These are phyloP conservation scores for Hyposoter didymator DNA, from an alignment of 2,888 invertebrate genomes.

Conservation along the genomic window DNA sequence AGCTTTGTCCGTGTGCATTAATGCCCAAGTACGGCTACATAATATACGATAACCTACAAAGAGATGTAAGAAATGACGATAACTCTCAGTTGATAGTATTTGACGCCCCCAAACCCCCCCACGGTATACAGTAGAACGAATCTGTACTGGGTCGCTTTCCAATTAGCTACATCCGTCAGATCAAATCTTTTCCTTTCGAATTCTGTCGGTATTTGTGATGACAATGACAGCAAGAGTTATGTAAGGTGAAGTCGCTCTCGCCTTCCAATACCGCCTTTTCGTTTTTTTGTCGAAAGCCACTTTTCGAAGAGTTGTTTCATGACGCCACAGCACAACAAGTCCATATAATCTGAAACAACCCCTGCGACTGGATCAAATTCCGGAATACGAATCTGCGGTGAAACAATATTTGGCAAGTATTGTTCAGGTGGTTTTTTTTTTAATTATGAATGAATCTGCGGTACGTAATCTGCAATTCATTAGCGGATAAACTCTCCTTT, in stretches of 20 bases:
- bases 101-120: constrained; percentile 9
- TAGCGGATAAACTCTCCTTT: constrained; percentile 60
- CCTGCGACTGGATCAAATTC: constrained; percentile 39
- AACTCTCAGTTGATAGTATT: constrained; percentile 35
- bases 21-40: constrained; percentile 25
- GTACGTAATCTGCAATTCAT: constrained; percentile 59
- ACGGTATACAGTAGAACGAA: constrained; percentile 53
- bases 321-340: constrained; percentile 50
- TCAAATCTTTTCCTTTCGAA: constrained; percentile 55
- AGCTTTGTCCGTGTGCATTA: constrained; percentile 42
- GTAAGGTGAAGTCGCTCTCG: constrained; percentile 39
- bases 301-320: constrained; percentile 54
- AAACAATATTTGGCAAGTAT: constrained; percentile 34
- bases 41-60: constrained; percentile 61
- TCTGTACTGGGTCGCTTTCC: constrained; percentile 59
- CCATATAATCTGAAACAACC: constrained; percentile 59
- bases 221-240: constrained; percentile 22
- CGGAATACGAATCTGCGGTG: constrained; percentile 46
- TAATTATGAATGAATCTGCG: constrained; percentile 53
- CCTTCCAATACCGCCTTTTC: constrained; percentile 43
- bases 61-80: constrained; percentile 60
- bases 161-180: constrained; percentile 40
- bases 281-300: constrained; percentile 43
- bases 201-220: constrained; percentile 41
- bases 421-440: constrained; percentile 58